Percentiles rank a stretch among this genome's conserved stretches.
phyloP scores from a whole-genome alignment of 92 coral and sea anemone genomes.

The Siderastrea radians region DNA sequence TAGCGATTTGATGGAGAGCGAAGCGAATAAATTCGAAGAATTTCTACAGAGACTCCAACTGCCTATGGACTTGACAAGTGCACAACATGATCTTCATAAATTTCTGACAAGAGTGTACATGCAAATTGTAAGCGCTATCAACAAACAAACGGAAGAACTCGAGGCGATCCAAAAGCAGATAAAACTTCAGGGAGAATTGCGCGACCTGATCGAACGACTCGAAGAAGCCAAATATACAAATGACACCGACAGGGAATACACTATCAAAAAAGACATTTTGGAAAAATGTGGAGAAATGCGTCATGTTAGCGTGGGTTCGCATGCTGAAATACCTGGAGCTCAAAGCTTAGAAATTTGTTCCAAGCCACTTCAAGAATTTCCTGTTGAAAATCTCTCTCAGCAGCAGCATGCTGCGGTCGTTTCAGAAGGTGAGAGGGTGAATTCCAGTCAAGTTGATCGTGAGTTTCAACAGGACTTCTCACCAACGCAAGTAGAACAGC shows the following conservation, averaged over 20 bases:
- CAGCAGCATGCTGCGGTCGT: not conserved
- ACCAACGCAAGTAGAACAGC: not conserved
- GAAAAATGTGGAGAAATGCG: conserved; percentile 25
- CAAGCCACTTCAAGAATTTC: not conserved
- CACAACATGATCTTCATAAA: conserved; percentile 16
- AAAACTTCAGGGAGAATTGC: conserved; percentile 27
- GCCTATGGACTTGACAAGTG: not conserved
- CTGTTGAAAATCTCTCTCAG: not conserved
- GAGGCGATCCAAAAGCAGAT: conserved; percentile 25
- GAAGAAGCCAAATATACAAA: conserved; percentile 12
- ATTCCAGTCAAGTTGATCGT: too few species aligned
- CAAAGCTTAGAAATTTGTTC: conserved; percentile 8
- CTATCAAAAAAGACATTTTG: not conserved
- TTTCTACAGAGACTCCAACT: conserved; percentile 16
- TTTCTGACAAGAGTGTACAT: conserved; percentile 2
- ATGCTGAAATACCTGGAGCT: not conserved
- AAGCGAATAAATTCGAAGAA: conserved; percentile 2
- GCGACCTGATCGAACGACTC: conserved; percentile 20
- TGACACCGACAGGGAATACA: not conserved
- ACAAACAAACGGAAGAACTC: conserved; percentile 26
- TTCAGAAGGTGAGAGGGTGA: not conserved
- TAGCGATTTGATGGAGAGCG: not conserved
- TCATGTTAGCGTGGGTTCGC: not conserved
- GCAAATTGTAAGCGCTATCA: not conserved
- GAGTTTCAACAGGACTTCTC: too few species aligned